Evolutionary conservation across 2,113 vertebrate species (phyloP), one percentile per base, ranked within the genome.

Genomic region (Meleagris gallopavo): DNA sequence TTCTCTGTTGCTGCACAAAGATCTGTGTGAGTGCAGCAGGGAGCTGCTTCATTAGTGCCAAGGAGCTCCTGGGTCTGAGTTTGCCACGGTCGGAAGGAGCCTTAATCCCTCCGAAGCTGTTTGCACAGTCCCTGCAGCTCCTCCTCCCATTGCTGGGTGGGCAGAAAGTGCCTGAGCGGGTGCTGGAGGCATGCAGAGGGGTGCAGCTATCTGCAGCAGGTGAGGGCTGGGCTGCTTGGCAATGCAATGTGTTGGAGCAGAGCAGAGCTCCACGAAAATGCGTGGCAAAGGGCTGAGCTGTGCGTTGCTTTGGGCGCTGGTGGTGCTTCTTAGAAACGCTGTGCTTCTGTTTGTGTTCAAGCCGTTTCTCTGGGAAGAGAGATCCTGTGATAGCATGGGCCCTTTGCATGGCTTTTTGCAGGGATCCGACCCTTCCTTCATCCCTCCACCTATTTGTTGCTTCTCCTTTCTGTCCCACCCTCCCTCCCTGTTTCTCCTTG

Each of bases 41-140:
- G 41, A 11, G 43, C 36, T 64, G 85, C 10, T 50, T 85, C 52
- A 27, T 67, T 29, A 25, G 34, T 13, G 4, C 84, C 17, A 2
- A 21, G 52, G 71, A 70, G 60, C 71, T 83, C 65, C 69, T 90
- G 77, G 58, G 25, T 41, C n/a, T 17, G 66, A 76, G 45, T 32
- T 67, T 54, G 38, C 57, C 27, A n/a, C 66, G 36, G 40, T 46
- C 64, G 38, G 58, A 76, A 34, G 80, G 65, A 71, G 38, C 9
- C 0, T 41, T 58, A 50, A 81, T 82, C 38, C 43, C 0, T 0
- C 1, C 1, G 65, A n/a, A 78, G 34, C 43, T 50, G 40, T 62
- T 69, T 74, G 72, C 20, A 11, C 36, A 45, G 24, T 2, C 29
- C 40, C 52, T 65, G 38, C 72, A 19, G 43, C 73, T 73, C 77